Percentiles rank a stretch among this genome's conserved stretches.
Conservation (phyloP, 2,113 vertebrate genomes). For the Crocuta crocuta region DNA sequence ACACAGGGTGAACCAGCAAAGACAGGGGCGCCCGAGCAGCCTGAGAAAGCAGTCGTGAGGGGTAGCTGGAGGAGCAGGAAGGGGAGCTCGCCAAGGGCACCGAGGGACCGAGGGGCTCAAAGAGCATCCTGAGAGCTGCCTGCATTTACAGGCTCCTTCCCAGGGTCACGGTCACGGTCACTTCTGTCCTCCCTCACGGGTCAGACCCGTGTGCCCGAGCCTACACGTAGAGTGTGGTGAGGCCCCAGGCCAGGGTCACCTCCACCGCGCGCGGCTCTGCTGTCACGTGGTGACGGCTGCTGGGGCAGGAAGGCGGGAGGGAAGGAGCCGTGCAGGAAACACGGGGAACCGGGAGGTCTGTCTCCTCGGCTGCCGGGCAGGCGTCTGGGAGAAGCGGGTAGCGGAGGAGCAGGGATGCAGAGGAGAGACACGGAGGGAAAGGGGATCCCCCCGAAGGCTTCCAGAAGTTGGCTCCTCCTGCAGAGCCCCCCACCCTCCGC, state of each 20-base stretch:
- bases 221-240: accelerated
- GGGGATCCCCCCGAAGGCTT: accelerated
- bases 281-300: accelerated
- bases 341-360: accelerated
- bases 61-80: accelerated
- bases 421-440: not conserved
- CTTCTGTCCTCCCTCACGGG: accelerated
- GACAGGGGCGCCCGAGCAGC: not conserved
- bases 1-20: not conserved
- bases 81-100: accelerated
- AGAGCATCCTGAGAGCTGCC: accelerated
- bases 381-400: not conserved
- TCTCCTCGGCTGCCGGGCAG: not conserved
- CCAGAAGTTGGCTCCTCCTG: accelerated
- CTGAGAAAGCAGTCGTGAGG: not conserved
- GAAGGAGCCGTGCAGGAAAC: not conserved
- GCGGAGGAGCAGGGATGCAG: not conserved
- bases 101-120: accelerated
- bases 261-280: not conserved
- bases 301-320: not conserved
- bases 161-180: accelerated
- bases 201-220: not conserved
- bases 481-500: accelerated
- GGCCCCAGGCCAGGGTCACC: not conserved
- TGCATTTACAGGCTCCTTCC: not conserved